These are phyloP conservation scores for Lasaia peninsularis DNA, from an alignment of 1,140 invertebrate species.

Conservation along the genomic window DNA sequence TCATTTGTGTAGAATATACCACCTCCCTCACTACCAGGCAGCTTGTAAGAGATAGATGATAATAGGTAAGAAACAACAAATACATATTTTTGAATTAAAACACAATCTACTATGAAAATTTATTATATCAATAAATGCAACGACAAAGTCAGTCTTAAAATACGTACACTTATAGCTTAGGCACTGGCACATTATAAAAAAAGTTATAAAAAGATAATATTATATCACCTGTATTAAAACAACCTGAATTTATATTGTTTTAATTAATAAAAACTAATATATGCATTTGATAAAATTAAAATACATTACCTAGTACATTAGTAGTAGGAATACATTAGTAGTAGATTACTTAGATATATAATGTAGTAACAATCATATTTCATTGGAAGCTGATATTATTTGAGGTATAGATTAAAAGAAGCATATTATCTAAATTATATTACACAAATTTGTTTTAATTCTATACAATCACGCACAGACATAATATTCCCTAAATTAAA, in stretches of 20 bases:
- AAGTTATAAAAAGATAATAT: constrained; percentile 18
- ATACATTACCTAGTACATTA: no score
- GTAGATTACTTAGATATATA: background rate
- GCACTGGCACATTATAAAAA: constrained; percentile 61
- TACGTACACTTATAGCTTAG: constrained; percentile 59
- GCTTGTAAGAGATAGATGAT: no score
- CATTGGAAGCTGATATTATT: background rate
- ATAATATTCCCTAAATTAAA: no score
- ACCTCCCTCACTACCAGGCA: no score
- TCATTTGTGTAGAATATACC: no score
- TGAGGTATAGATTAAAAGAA: background rate
- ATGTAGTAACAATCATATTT: background rate
- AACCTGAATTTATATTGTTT: constrained; percentile 15
- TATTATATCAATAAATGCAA: constrained; percentile 68
- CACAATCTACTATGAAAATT: constrained; percentile 24
- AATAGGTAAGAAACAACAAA: no score
- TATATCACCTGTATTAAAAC: constrained; percentile 14
- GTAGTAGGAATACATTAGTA: no score
- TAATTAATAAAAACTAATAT: constrained; percentile 3
- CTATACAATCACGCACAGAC: no score
- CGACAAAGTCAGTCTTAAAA: constrained; percentile 70
- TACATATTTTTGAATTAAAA: background rate
- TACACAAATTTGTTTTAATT: no score
- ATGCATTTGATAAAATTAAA: background rate
- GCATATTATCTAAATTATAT: no score